These are phyloP conservation scores for Columba guinea DNA, from an alignment of 2,797 vertebrate genomes.

Conservation along the genomic window DNA sequence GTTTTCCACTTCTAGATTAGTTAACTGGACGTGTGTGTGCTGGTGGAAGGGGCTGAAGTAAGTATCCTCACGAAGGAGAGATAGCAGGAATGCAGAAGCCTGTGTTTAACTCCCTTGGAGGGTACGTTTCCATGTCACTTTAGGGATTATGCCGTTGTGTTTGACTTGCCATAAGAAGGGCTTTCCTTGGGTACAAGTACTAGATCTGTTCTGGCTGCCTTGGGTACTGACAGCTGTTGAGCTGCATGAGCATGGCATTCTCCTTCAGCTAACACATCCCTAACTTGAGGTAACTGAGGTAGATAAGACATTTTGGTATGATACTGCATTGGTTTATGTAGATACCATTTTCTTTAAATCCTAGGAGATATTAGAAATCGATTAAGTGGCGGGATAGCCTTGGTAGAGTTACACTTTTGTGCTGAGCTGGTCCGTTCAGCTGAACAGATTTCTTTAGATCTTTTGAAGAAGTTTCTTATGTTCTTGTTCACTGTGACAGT, in stretches of 20 bases:
- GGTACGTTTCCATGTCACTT: background rate
- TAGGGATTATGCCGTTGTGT: background rate
- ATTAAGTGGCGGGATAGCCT: background rate
- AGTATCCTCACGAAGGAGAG: background rate
- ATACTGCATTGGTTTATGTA: background rate
- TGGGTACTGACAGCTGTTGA: background rate
- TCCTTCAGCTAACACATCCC: background rate
- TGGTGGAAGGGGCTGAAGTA: background rate
- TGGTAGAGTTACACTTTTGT: background rate
- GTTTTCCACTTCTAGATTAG: background rate
- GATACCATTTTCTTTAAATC: background rate
- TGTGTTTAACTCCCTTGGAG: background rate
- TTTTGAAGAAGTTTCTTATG: background rate
- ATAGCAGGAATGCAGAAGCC: background rate
- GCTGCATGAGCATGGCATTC: background rate
- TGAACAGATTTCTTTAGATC: background rate
- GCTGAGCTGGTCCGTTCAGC: background rate
- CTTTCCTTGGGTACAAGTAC: background rate
- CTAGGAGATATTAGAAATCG: background rate
- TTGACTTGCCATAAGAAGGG: rapidly evolving
- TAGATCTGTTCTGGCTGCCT: background rate
- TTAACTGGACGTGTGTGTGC: background rate
- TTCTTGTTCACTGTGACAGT: background rate
- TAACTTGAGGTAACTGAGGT: background rate
- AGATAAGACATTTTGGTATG: background rate